A percentile compares a stretch with the other conserved stretches of the same genome.
These are phyloP conservation scores for Decapterus maruadsi DNA, from an alignment of 2,797 vertebrate genomes.

Conservation along the genomic window DNA sequence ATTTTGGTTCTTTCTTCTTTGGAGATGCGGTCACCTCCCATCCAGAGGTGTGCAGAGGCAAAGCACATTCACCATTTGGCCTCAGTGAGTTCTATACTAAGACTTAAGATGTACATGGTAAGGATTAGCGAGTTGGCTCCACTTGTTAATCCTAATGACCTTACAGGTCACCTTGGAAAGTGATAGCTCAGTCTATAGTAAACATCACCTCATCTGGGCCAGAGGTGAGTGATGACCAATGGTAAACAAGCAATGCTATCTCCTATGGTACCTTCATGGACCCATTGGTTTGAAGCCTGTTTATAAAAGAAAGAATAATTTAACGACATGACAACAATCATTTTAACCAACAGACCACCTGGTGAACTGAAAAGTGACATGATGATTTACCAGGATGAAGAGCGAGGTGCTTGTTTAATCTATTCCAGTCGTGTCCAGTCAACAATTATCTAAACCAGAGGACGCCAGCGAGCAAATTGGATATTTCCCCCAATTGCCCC, in stretches of 20 bases:
- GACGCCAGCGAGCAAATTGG: conserved; percentile 82
- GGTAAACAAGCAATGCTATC: neutral
- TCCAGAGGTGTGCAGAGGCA: neutral
- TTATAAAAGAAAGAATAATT: neutral
- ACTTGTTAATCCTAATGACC: conserved; percentile 42
- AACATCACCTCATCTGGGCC: neutral
- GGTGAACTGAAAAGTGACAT: neutral
- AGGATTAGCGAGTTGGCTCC: conserved; percentile 25
- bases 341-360: neutral
- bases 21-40: neutral
- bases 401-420: conserved; percentile 63
- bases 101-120: neutral
- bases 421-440: conserved; percentile 58
- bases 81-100: conserved; percentile 1
- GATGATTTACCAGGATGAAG: conserved; percentile 12
- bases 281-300: neutral
- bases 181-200: neutral
- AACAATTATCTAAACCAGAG: conserved; percentile 66
- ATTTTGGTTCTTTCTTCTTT: conserved; percentile 9
- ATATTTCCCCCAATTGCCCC: conserved; percentile 76
- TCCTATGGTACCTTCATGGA: neutral
- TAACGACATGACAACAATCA: neutral
- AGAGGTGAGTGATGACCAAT: neutral
- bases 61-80: neutral
- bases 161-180: conserved; percentile 23